Percentiles rank a stretch among this genome's conserved stretches.
phyloP scores from a whole-genome alignment of 2,797 vertebrate genomes.

The Pantherophis vulpinus region DNA sequence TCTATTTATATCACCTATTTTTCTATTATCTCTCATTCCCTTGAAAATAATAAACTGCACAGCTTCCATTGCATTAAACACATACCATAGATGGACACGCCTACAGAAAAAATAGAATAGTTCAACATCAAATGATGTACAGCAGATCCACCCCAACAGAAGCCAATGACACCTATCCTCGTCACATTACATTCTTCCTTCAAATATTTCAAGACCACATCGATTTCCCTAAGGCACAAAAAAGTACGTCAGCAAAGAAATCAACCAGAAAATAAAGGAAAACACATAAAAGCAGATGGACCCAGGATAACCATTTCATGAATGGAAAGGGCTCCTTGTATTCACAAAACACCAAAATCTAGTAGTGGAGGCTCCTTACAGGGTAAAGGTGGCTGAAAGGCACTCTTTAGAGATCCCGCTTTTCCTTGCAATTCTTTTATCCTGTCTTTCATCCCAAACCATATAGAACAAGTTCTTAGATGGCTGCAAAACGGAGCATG shows the following conservation, averaged over 20 bases:
- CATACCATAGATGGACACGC: conserved; percentile 77
- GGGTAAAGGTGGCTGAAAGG: neutral
- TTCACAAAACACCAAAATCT: neutral
- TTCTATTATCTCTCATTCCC: neutral
- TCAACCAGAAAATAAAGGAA: neutral
- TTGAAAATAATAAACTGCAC: neutral
- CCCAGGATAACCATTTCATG: neutral
- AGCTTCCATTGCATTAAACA: neutral
- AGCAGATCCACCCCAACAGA: conserved; percentile 82
- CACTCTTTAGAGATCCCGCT: neutral
- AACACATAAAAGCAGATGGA: neutral
- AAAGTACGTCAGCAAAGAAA: conserved; percentile 9
- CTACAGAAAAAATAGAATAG: conserved; percentile 74
- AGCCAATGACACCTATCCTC: conserved; percentile 70
- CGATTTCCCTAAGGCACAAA: conserved; percentile 68
- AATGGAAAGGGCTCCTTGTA: neutral
- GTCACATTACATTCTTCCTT: conserved; percentile 72
- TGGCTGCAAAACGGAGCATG: no score
- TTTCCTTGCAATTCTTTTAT: neutral
- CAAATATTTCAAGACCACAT: conserved; percentile 74
- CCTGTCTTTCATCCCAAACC: no score
- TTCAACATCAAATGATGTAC: conserved; percentile 74
- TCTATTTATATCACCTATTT: neutral
- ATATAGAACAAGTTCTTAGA: no score
- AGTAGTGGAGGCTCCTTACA: neutral